Conservation (phyloP, 2,888 invertebrate species). For the Sesia bembeciformis region DNA sequence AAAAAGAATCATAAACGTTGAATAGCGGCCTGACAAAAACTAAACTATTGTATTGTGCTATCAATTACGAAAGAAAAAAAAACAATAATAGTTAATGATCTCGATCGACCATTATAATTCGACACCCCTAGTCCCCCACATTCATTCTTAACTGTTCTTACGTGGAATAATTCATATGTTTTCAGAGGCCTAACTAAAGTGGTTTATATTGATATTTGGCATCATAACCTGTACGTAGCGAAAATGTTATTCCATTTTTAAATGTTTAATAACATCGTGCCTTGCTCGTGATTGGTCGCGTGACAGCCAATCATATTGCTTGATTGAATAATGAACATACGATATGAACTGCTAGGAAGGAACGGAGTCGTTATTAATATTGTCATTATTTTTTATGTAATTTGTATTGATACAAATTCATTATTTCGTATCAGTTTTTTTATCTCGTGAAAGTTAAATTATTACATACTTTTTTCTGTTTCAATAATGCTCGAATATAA, state of each 20-base stretch:
- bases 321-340: slow-evolving; percentile 41
- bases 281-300: slow-evolving; percentile 38
- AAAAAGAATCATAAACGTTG: no score
- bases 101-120: not conserved
- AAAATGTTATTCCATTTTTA: slow-evolving; percentile 18
- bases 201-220: slow-evolving; percentile 20
- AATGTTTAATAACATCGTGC: slow-evolving; percentile 36
- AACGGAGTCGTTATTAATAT: not conserved
- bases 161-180: not conserved
- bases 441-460: no score
- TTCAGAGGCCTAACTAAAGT: not conserved
- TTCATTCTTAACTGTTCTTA: not conserved
- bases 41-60: not conserved
- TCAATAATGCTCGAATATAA: no score
- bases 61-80: not conserved
- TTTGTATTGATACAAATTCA: no score
- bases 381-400: not conserved
- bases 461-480: no score
- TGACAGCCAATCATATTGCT: slow-evolving; percentile 40
- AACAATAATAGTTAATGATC: not conserved
- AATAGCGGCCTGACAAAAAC: no score
- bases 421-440: no score
- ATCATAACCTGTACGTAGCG: slow-evolving; percentile 7
- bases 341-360: slow-evolving; percentile 25
- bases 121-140: not conserved